A percentile compares a stretch with the other conserved stretches of the same genome.
These are phyloP conservation scores for Didymodactylos carnosus DNA, from an alignment of 2,888 invertebrate species.

Conservation along the genomic window DNA sequence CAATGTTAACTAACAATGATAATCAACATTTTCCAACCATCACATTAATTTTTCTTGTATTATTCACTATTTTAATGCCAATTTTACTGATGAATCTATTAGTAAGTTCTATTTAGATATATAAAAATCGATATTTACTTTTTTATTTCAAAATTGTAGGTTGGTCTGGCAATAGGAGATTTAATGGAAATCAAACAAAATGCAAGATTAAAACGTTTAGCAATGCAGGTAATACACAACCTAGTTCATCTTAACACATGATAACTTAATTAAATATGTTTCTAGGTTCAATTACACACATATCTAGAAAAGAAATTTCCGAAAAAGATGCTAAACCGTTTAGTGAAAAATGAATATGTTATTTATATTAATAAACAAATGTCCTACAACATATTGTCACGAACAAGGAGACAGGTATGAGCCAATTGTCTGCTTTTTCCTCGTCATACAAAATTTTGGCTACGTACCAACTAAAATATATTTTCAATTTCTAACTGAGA, in stretches of 20 bases:
- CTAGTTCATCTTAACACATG: no score
- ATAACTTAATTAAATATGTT: no score
- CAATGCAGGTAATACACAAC: slow-evolving; percentile 51
- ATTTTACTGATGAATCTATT: slow-evolving; percentile 73
- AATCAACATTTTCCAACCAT: slow-evolving; percentile 49
- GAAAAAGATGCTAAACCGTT: slow-evolving; percentile 17
- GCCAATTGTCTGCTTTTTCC: no score
- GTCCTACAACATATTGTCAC: no score
- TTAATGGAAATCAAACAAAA: slow-evolving; percentile 71
- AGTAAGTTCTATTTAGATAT: no score
- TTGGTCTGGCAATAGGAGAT: slow-evolving; percentile 73
- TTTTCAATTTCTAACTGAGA: not conserved
- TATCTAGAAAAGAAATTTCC: slow-evolving; percentile 67
- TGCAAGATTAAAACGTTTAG: slow-evolving; percentile 56
- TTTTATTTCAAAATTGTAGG: no score
- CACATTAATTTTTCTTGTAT: slow-evolving; percentile 53
- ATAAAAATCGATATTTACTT: no score
- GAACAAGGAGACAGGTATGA: no score
- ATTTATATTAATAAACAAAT: not conserved
- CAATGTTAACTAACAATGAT: slow-evolving; percentile 43
- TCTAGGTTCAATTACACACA: slow-evolving; percentile 49
- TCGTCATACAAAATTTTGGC: no score
- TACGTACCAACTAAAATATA: no score
- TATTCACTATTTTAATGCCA: slow-evolving; percentile 76
- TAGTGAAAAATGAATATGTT: slow-evolving; percentile 1